Evolutionary conservation across 2,888 invertebrate species (phyloP), one percentile per base, ranked within the genome.

Genomic region (Molorchus minor): DNA sequence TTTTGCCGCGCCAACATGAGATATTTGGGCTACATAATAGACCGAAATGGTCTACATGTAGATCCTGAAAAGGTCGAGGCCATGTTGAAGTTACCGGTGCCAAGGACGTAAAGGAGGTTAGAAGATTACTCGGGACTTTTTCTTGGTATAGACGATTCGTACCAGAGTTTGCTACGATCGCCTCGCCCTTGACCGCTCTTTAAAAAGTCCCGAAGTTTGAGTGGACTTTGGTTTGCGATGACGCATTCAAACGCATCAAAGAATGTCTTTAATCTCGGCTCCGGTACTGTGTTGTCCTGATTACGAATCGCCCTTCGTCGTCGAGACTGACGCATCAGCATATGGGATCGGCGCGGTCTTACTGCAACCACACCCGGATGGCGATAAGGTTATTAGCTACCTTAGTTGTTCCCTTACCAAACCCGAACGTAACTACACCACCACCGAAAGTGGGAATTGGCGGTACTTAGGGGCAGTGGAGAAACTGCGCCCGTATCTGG

Each of bases 271-370:
- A n/a, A 44, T 59, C 3, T 38, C 55, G 0, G 67, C 65, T 2
- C 62, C 65, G 3, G 56, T 67, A 2, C 30, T 67, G 17, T 38
- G 21, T 20, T 64, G 67, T 38, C 65, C 67, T 0, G 62, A 69
- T 55, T 69, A 62, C 25, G 21, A 17, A 10, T 19, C 20, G 4
- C 58, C 58, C 2, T 69, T 69, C 44, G 30, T 41, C 0, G 29
- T 69, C 0, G 68, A 69, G 17, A 64, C 65, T 2, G 68, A 68
- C 21, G 64, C 68, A 13, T 46, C 46, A 1, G 52, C 17, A 3
- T 58, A 35, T 49, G 62, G 64, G 33, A 46, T 65, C 0, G 54
- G 68, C 10, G 66, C 64, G 7, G 62, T 58, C 3, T 40, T 68
- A 20, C 45, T 54, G 0, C 64, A 64, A 30, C 15, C 15, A 13